Percentiles rank a stretch among this genome's conserved stretches.
Conservation (phyloP, 2,888 invertebrate genomes). For the Drosophila mercatorum region DNA sequence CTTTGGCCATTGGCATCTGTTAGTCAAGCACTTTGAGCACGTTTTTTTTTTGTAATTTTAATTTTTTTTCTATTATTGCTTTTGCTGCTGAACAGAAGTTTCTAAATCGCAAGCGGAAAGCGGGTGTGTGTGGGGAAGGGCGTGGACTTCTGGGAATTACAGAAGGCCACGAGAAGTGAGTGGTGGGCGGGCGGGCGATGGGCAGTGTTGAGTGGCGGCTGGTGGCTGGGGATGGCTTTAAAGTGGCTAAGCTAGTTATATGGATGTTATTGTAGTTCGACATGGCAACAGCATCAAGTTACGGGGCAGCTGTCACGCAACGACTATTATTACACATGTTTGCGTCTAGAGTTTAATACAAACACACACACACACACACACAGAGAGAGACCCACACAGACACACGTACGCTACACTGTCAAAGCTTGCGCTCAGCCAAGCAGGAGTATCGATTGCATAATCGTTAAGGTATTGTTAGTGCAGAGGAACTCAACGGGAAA, state of each 20-base stretch:
- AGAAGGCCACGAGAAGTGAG: background rate
- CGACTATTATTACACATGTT: constrained; percentile 12
- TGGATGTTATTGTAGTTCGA: constrained; percentile 20
- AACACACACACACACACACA: background rate
- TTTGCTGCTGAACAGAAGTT: constrained; percentile 30
- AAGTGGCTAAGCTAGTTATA: constrained; percentile 17
- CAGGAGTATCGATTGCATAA: constrained; percentile 14
- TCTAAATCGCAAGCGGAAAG: constrained; percentile 31
- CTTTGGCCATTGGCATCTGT: background rate
- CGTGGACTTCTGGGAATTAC: background rate
- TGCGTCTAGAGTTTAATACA: constrained; percentile 8
- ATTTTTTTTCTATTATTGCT: constrained; percentile 28
- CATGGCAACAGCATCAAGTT: constrained; percentile 16
- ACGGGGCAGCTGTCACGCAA: constrained; percentile 5
- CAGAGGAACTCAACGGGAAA: constrained; percentile 1
- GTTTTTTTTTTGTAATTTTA: constrained; percentile 22
- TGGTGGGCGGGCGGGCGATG: background rate
- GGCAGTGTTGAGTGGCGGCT: background rate
- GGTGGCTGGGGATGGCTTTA: constrained; percentile 1
- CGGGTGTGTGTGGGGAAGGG: too few species aligned
- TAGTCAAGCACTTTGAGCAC: constrained; percentile 9
- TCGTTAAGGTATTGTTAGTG: constrained; percentile 7
- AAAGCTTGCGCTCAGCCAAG: constrained; percentile 1
- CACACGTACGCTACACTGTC: background rate
- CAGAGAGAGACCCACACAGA: background rate